Evolutionary conservation across 1,140 invertebrate genomes (phyloP).

Genomic region (Drosophila punjabiensis): DNA sequence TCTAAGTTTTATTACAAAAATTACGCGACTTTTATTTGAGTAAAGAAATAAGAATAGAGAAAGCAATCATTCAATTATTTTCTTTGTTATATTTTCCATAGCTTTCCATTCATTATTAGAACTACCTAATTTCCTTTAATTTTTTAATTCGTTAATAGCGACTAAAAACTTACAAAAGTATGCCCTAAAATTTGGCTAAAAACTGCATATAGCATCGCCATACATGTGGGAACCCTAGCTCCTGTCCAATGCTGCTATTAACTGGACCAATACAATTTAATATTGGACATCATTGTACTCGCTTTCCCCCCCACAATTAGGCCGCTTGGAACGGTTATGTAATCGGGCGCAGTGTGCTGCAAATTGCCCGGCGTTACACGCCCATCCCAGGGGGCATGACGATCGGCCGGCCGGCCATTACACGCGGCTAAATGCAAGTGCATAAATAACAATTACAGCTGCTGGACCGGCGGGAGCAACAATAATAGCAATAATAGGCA

Average conservation of each 20-base stretch:
- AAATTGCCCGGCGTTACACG: conserved; percentile 74
- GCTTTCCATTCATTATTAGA: neutral
- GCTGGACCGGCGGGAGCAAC: conserved; percentile 20
- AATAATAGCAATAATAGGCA: conserved; percentile 52
- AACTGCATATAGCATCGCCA: neutral
- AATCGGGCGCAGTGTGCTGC: conserved; percentile 52
- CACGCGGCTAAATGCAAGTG: conserved; percentile 76
- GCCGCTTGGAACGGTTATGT: conserved; percentile 62
- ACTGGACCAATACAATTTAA: conserved; percentile 29
- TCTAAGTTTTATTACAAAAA: too few species aligned
- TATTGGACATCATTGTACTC: conserved; percentile 22
- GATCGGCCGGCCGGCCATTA: conserved; percentile 46
- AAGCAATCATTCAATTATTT: too few species aligned
- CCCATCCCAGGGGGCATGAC: conserved; percentile 70
- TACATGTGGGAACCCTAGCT: neutral
- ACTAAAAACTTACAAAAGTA: neutral
- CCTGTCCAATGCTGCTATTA: neutral
- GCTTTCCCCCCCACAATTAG: conserved; percentile 55
- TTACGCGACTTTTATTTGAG: too few species aligned
- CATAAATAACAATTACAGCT: conserved; percentile 81
- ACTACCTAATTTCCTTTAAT: neutral
- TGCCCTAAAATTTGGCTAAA: neutral
- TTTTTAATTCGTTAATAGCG: neutral
- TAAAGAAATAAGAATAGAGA: too few species aligned
- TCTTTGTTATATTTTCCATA: neutral